Evolutionary conservation across 2,113 vertebrate genomes (phyloP).

Genomic region (Apodemus speciosus): DNA sequence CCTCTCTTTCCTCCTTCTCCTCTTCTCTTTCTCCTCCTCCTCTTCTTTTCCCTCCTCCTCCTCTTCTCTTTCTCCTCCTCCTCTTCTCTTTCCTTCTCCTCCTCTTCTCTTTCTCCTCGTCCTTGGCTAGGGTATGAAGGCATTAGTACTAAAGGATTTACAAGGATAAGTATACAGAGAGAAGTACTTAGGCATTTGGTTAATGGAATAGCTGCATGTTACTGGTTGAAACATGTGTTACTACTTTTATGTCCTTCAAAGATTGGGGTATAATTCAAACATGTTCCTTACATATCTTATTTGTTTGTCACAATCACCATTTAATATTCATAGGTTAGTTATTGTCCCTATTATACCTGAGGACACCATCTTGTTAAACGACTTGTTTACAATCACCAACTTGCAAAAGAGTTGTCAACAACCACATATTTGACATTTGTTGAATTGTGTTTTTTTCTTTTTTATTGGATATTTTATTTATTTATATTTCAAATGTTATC

Average conservation of each 20-base stretch:
- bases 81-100: neutral
- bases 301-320: neutral
- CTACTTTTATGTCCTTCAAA: neutral
- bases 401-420: neutral
- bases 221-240: neutral
- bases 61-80: neutral
- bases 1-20: no score
- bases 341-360: neutral
- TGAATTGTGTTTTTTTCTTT: neutral
- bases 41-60: neutral
- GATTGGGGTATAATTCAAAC: neutral
- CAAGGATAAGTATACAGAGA: neutral
- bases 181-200: neutral
- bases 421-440: constrained; percentile 1
- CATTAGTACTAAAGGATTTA: constrained; percentile 11
- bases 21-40: neutral
- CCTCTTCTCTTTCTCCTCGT: neutral
- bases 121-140: neutral
- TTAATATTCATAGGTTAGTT: constrained; percentile 20
- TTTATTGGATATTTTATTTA: no score
- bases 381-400: neutral
- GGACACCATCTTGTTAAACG: neutral
- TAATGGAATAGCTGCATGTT: constrained; percentile 2
- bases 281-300: neutral
- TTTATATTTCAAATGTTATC: no score